Evolutionary conservation across 2,797 vertebrate genomes (phyloP), one percentile per base, ranked within the genome.

Genomic region (Leucoraja ocellata): DNA sequence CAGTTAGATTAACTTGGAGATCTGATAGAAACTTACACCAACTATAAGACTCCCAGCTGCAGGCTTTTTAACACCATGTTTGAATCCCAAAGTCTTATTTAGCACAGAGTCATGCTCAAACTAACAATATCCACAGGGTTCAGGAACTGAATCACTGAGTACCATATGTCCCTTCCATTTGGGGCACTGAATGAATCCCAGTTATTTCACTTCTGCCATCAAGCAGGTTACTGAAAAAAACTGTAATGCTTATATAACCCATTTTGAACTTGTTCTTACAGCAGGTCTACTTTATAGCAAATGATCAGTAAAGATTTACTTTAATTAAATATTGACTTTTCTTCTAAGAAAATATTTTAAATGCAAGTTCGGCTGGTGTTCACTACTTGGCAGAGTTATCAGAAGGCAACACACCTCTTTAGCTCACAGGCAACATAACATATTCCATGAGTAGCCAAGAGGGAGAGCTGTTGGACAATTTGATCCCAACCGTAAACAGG

Each of bases 91-190:
- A 74, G 90, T 92, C 90, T 92, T 39, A 76, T 92, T 92, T 76
- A 92, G 90, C 90, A 74, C 71, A 58, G 90, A 92, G 23, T 92
- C 90, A 74, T 92, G 90, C 90, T 92, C 90, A 92, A 92, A 58
- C 90, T 92, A 92, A 92, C 90, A 92, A 73, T 92, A 92, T 74
- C 90, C 90, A 92, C 90, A 92, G 90, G 90, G 90, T 92, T 74
- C 90, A 92, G 90, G 90, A 92, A 92, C 90, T 73, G 90, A 92
- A 76, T 92, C 73, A 76, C 90, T 92, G 90, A 25, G 39, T 76
- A 76, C 90, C 90, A 92, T 92, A 92, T 92, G 90, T 92, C 71
- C 90, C 39, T 92, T 92, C 68, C 90, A 92, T 58, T 76, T 92
- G 90, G 90, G 68, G 68, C 71, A 76, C 39, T 92, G 46, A 76